Conservation (phyloP, 2,797 vertebrate genomes). For the Dermochelys coriacea region DNA sequence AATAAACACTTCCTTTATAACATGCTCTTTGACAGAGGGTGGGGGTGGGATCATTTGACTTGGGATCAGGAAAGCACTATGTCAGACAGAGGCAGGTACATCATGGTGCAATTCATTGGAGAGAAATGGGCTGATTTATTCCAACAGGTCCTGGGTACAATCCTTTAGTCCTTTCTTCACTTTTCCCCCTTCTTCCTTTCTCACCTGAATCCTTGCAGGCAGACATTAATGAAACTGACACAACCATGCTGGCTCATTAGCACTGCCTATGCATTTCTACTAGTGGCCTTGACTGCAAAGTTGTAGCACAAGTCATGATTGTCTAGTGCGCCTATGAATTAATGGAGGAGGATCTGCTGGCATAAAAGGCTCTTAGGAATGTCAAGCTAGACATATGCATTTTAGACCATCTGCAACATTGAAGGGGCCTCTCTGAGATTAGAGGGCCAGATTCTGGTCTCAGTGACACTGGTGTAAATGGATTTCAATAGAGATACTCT, state of each 20-base stretch:
- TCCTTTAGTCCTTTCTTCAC: background rate
- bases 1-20: slow-evolving; percentile 60
- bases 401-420: background rate
- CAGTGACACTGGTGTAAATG: background rate
- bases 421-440: background rate
- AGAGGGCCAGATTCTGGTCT: background rate
- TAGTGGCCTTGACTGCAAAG: background rate
- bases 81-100: background rate
- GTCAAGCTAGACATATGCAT: fast-evolving
- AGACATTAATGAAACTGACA: background rate
- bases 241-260: background rate
- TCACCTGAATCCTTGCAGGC: background rate
- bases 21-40: slow-evolving; percentile 33
- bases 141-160: background rate
- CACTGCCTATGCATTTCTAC: background rate
- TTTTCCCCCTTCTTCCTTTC: background rate
- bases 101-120: fast-evolving
- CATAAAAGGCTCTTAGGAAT: background rate
- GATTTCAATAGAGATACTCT: background rate
- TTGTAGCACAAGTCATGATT: no score
- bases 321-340: background rate
- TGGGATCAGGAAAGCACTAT: background rate
- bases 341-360: background rate
- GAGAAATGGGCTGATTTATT: background rate
- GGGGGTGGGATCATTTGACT: slow-evolving; percentile 34